phyloP scores from a whole-genome alignment of 1,140 invertebrate genomes.

The Cydia pomonella region DNA sequence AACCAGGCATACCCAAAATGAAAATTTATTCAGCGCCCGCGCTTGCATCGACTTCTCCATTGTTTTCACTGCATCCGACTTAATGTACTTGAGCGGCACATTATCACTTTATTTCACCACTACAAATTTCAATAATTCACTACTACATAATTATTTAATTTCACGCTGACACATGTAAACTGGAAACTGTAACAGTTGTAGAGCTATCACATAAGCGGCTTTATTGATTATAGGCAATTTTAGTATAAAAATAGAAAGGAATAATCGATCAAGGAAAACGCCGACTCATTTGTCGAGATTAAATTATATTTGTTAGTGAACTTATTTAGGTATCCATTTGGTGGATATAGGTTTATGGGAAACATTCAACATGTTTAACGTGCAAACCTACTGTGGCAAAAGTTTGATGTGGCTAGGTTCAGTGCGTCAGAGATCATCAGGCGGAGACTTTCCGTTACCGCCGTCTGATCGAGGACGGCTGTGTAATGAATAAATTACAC shows the following conservation, averaged over 20 bases:
- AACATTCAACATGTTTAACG: conserved; percentile 8
- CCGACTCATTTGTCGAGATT: not conserved
- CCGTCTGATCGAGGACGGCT: conserved; percentile 72
- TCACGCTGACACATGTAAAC: not conserved
- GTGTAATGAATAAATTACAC: conserved; percentile 80
- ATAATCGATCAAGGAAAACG: not conserved
- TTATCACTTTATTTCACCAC: conserved; percentile 12
- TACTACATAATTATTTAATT: not conserved
- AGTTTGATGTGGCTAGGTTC: conserved; percentile 17
- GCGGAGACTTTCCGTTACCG: conserved; percentile 73
- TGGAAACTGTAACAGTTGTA: not conserved
- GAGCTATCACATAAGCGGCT: not conserved
- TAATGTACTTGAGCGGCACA: conserved; percentile 29
- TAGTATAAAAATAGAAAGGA: not conserved
- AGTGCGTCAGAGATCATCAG: conserved; percentile 56
- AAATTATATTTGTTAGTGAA: not conserved
- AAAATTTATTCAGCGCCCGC: conserved; percentile 50
- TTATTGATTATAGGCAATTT: not conserved
- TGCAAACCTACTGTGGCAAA: conserved; percentile 13
- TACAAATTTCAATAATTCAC: conserved; percentile 1
- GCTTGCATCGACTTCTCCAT: conserved; percentile 66
- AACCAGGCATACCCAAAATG: conserved; percentile 54
- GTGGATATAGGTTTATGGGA: not conserved
- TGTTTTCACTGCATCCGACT: conserved; percentile 41
- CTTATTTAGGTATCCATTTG: not conserved